phyloP scores from a whole-genome alignment of 2,797 vertebrate species.

The Clamator glandarius region DNA sequence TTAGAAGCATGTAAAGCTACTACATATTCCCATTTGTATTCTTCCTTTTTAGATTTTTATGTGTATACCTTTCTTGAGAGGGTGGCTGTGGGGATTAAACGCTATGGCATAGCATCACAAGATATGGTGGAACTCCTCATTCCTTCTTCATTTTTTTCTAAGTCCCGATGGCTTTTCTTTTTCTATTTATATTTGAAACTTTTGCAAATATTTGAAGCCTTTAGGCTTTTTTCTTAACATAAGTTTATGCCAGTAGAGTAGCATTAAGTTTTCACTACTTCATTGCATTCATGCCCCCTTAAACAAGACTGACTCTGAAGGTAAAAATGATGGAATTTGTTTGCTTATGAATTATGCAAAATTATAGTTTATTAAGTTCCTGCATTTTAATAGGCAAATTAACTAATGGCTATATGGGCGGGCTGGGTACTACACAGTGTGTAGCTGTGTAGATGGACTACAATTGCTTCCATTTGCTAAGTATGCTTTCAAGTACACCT shows the following conservation, averaged over 20 bases:
- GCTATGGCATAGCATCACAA: background rate
- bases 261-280: background rate
- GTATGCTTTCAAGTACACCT: conserved; percentile 37
- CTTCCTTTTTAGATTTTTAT: background rate
- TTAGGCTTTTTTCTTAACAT: conserved; percentile 26
- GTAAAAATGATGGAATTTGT: conserved; percentile 55
- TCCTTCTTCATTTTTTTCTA: background rate
- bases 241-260: conserved; percentile 25
- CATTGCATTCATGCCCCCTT: background rate
- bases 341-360: conserved; percentile 57
- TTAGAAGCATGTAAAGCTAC: background rate
- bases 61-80: background rate
- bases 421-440: background rate
- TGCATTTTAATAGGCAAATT: conserved; percentile 21
- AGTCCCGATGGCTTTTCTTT: background rate
- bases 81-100: background rate
- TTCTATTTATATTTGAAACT: background rate
- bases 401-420: background rate
- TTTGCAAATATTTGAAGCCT: background rate
- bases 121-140: background rate
- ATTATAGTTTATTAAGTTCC: conserved; percentile 52
- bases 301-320: conserved; percentile 34
- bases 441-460: background rate
- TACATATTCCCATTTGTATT: background rate
- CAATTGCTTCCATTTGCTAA: background rate